Evolutionary conservation across 2,888 invertebrate genomes (phyloP).

Genomic region (Latheticus oryzae): DNA sequence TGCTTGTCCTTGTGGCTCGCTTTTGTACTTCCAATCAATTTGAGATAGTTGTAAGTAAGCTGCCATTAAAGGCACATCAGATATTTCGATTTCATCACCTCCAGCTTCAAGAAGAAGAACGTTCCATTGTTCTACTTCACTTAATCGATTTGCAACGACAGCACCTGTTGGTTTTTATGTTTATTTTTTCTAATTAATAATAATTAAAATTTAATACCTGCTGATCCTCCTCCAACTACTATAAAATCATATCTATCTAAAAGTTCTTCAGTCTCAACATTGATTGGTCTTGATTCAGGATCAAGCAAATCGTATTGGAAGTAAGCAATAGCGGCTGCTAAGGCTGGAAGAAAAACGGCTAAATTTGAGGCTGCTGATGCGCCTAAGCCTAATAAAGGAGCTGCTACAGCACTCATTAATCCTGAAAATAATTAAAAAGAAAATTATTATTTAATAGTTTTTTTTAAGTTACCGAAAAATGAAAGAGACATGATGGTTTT

Average conservation of each 20-base stretch:
- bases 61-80: conserved; percentile 88
- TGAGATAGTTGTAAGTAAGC: conserved; percentile 88
- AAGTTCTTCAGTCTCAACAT: conserved; percentile 74
- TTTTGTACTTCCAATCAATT: conserved; percentile 93
- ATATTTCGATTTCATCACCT: conserved; percentile 90
- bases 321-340: conserved; percentile 87
- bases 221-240: conserved; percentile 87
- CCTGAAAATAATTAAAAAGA: conserved; percentile 13
- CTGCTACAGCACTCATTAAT: conserved; percentile 76
- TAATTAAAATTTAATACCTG: conserved; percentile 68
- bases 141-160: conserved; percentile 85
- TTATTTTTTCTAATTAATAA: conserved; percentile 62
- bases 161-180: conserved; percentile 76
- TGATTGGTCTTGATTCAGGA: conserved; percentile 83
- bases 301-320: conserved; percentile 88
- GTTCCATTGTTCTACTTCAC: conserved; percentile 83
- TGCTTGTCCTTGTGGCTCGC: conserved; percentile 84
- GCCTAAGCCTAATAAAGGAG: conserved; percentile 76
- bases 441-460: conserved; percentile 12
- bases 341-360: conserved; percentile 85
- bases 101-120: conserved; percentile 87
- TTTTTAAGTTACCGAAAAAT: too few species aligned
- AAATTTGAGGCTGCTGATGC: conserved; percentile 76
- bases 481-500: too few species aligned
- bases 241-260: conserved; percentile 85